These are phyloP conservation scores for Catocala sponsa DNA, from an alignment of 2,888 invertebrate genomes.

Conservation along the genomic window DNA sequence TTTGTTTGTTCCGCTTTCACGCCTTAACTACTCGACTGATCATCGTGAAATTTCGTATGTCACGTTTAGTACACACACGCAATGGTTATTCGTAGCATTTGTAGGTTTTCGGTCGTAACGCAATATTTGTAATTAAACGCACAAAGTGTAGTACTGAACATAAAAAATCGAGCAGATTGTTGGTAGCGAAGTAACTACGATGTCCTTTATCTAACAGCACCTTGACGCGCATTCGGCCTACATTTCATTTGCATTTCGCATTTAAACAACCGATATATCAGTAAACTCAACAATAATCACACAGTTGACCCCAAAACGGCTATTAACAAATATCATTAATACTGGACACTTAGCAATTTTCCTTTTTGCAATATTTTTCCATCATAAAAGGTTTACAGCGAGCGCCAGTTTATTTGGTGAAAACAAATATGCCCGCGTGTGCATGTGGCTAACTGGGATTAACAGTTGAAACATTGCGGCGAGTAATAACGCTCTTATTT, in stretches of 20 bases:
- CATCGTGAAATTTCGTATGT: too few relatives aligned
- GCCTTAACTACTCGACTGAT: too few relatives aligned
- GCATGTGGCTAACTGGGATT: conserved; percentile 53
- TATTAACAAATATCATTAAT: conserved; percentile 30
- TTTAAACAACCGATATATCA: conserved; percentile 24
- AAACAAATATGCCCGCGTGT: conserved; percentile 48
- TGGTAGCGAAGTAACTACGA: not conserved
- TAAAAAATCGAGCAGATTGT: not conserved
- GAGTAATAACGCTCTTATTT: conserved; percentile 45
- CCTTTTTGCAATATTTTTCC: conserved; percentile 44
- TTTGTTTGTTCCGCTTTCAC: too few relatives aligned
- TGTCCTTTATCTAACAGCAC: conserved; percentile 9
- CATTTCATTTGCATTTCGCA: conserved; percentile 17
- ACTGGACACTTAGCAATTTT: conserved; percentile 45
- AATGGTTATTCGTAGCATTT: too few relatives aligned
- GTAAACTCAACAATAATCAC: conserved; percentile 24
- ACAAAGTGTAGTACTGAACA: not conserved
- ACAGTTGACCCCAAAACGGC: conserved; percentile 21
- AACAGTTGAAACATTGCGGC: conserved; percentile 56
- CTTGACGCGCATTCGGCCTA: conserved; percentile 5
- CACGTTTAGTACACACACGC: too few relatives aligned
- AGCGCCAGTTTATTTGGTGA: conserved; percentile 48
- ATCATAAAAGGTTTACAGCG: conserved; percentile 51
- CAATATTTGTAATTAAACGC: too few relatives aligned
- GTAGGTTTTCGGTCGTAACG: too few relatives aligned